A percentile compares a stretch with the other conserved stretches of the same genome.
phyloP scores from a whole-genome alignment of 1,140 invertebrate species.

The Pseudobourletiella spinata region DNA sequence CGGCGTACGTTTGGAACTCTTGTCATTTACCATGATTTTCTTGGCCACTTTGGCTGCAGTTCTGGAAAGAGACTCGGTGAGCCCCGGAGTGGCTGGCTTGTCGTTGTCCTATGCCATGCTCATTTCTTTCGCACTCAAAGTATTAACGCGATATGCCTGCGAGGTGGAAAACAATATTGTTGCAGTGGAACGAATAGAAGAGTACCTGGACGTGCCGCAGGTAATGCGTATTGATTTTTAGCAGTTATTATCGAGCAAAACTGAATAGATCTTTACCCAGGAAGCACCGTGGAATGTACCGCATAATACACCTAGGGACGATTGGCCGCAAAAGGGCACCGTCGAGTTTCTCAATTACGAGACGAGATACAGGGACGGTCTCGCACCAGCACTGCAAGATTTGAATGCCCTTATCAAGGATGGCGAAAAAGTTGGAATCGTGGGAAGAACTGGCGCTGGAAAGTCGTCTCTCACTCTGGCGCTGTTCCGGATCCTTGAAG shows the following conservation, averaged over 20 bases:
- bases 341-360: constrained; percentile 42
- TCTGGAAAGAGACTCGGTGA: constrained; percentile 51
- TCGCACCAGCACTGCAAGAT: constrained; percentile 42
- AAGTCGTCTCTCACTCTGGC: constrained; percentile 15
- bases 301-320: constrained; percentile 38
- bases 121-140: constrained; percentile 51
- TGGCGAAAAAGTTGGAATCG: constrained; percentile 37
- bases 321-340: constrained; percentile 38
- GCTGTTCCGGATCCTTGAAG: constrained; percentile 45
- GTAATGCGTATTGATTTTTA: background rate
- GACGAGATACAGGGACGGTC: constrained; percentile 39
- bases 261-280: too few relatives aligned
- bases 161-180: constrained; percentile 57
- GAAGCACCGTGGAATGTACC: constrained; percentile 58
- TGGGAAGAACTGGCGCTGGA: constrained; percentile 10
- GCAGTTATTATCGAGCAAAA: too few relatives aligned
- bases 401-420: constrained; percentile 41
- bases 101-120: constrained; percentile 81
- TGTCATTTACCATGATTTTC: constrained; percentile 67
- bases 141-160: constrained; percentile 52
- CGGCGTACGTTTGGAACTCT: background rate
- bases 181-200: constrained; percentile 53
- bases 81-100: constrained; percentile 72
- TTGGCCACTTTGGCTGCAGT: constrained; percentile 82
- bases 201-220: constrained; percentile 47